phyloP scores from a whole-genome alignment of 2,888 invertebrate species.

The Tuta absoluta region DNA sequence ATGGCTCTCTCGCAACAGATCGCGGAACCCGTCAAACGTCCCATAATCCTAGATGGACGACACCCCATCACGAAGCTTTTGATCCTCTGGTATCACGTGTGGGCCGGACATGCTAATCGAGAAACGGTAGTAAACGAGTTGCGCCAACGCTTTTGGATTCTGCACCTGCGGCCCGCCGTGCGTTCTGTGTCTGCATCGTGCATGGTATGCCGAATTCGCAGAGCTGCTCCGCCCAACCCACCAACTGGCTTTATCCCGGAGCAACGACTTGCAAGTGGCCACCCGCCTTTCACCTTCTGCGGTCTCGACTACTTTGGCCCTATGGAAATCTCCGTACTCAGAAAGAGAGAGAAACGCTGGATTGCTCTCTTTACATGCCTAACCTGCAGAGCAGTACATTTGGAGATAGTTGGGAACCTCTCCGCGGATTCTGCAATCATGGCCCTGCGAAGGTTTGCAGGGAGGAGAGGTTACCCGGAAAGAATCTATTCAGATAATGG shows the following conservation, averaged over 20 bases:
- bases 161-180: constrained; percentile 14
- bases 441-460: constrained; percentile 24
- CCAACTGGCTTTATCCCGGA: not conserved
- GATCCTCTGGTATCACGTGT: constrained; percentile 12
- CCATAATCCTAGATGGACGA: constrained; percentile 22
- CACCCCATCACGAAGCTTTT: constrained; percentile 16
- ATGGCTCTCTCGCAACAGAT: not conserved
- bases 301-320: constrained; percentile 13
- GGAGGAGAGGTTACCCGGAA: constrained; percentile 18
- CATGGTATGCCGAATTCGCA: not conserved
- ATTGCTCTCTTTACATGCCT: constrained; percentile 14
- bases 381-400: not conserved
- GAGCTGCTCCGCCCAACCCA: not conserved
- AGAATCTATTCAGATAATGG: constrained; percentile 15
- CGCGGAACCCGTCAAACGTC: not conserved
- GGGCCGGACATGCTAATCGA: constrained; percentile 20
- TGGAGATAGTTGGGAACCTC: constrained; percentile 11
- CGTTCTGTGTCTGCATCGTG: not conserved
- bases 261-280: not conserved
- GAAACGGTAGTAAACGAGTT: constrained; percentile 29
- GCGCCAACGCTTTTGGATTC: constrained; percentile 24
- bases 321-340: not conserved
- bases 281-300: not conserved
- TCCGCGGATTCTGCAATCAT: constrained; percentile 24
- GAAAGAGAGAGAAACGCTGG: constrained; percentile 2